These are phyloP conservation scores for Petroica traversi DNA, from an alignment of 2,113 vertebrate genomes.

Conservation along the genomic window DNA sequence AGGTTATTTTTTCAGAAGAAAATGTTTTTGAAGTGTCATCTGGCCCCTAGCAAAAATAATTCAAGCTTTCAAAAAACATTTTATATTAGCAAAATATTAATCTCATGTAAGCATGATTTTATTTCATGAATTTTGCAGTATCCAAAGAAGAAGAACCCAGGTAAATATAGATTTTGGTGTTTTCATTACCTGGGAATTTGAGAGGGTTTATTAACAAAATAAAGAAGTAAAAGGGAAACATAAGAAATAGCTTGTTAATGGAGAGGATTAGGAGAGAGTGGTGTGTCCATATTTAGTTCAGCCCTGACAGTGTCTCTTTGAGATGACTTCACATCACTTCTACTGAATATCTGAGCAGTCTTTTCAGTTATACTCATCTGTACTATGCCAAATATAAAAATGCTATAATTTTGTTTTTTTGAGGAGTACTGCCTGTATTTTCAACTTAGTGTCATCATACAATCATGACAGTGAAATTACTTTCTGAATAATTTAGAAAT, in stretches of 20 bases:
- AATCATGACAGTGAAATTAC: neutral
- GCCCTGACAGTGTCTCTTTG: neutral
- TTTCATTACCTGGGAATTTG: neutral
- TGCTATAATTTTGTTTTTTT: accelerated
- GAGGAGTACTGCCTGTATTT: neutral
- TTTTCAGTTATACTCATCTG: neutral
- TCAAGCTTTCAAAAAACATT: neutral
- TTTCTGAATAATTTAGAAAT: neutral
- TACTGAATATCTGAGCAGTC: neutral
- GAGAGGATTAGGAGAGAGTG: neutral
- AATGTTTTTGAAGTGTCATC: neutral
- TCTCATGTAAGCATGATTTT: neutral
- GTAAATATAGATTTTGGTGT: neutral
- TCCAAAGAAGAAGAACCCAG: neutral
- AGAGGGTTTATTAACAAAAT: neutral
- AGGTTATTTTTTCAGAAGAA: neutral
- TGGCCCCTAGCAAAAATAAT: neutral
- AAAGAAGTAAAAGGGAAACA: accelerated
- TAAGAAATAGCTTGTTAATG: neutral
- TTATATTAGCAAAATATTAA: neutral
- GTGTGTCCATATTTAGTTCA: neutral
- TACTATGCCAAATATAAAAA: neutral
- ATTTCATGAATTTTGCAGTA: neutral
- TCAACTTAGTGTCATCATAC: neutral
- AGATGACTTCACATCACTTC: neutral